Evolutionary conservation across 2,797 vertebrate species (phyloP).

Genomic region (Chromis chromis): DNA sequence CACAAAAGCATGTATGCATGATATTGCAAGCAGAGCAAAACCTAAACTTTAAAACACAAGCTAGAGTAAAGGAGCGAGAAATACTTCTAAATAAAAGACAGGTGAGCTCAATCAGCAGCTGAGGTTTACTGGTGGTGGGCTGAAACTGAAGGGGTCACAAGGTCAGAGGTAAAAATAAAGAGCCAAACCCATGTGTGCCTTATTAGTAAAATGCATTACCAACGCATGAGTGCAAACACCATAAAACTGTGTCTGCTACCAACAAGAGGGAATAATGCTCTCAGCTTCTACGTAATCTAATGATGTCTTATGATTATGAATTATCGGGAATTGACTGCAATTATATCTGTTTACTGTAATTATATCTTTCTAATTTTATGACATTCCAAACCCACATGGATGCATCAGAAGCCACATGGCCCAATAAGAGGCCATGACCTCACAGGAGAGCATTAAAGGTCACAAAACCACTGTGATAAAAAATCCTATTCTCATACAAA

Average conservation of each 20-base stretch:
- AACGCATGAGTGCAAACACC: neutral
- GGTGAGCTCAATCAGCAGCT: neutral
- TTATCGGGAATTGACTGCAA: conserved; percentile 8
- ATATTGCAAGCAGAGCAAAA: neutral
- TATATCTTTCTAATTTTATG: conserved; percentile 1
- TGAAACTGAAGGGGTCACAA: conserved; percentile 2
- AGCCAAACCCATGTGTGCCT: conserved; percentile 10
- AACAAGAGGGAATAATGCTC: conserved; percentile 4
- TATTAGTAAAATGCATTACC: conserved; percentile 9
- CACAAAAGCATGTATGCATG: neutral
- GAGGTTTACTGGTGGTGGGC: conserved; percentile 5
- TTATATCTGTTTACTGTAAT: neutral
- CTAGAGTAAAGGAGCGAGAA: neutral
- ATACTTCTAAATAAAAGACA: conserved; percentile 6
- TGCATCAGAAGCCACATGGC: neutral
- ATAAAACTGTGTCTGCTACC: neutral
- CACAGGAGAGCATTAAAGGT: neutral
- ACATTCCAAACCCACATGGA: conserved; percentile 2
- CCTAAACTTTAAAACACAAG: neutral
- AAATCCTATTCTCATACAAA: conserved; percentile 4
- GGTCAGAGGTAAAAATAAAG: conserved; percentile 16
- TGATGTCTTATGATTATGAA: conserved; percentile 15
- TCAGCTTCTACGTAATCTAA: neutral
- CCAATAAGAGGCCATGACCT: neutral
- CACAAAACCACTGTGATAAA: neutral